phyloP scores from a whole-genome alignment of 1,140 invertebrate species.

The Drosophila kanapiae region DNA sequence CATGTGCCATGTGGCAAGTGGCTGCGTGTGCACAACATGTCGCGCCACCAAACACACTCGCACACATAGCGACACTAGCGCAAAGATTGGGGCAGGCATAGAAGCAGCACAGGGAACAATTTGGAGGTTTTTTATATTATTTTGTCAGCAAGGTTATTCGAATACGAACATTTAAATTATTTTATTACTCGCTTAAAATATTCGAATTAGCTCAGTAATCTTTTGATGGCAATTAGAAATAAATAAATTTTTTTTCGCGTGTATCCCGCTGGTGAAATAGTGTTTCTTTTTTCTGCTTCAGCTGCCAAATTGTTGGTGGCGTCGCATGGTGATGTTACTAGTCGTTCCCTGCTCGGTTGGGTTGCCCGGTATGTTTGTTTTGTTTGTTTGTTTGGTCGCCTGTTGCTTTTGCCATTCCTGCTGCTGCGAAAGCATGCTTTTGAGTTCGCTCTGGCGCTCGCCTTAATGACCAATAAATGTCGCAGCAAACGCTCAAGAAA shows the following conservation, averaged over 20 bases:
- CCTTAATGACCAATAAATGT: conserved; percentile 70
- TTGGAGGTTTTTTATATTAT: not conserved
- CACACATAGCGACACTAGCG: conserved; percentile 1
- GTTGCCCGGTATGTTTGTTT: conserved; percentile 32
- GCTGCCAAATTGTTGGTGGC: conserved; percentile 38
- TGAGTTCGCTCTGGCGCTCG: conserved; percentile 52
- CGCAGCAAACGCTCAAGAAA: conserved; percentile 23
- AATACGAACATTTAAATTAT: too few species aligned
- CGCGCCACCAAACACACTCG: conserved; percentile 55
- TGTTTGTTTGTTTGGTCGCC: conserved; percentile 24
- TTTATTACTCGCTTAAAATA: too few species aligned
- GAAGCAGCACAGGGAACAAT: conserved; percentile 23
- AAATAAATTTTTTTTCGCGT: not conserved
- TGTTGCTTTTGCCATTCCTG: conserved; percentile 15
- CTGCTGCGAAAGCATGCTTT: conserved; percentile 15
- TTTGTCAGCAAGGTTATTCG: too few species aligned
- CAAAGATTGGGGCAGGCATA: conserved; percentile 40
- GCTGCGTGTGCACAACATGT: conserved; percentile 77
- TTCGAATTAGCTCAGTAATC: not conserved
- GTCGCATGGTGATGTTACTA: conserved; percentile 40
- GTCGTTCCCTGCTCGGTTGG: conserved; percentile 11
- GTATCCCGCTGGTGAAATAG: conserved; percentile 3
- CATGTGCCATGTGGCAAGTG: conserved; percentile 33
- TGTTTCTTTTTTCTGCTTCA: conserved; percentile 10
- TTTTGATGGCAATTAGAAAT: not conserved